Percentiles rank a stretch among this genome's conserved stretches.
phyloP scores from a whole-genome alignment of 2,113 vertebrate species.

The Corynorhinus townsendii region DNA sequence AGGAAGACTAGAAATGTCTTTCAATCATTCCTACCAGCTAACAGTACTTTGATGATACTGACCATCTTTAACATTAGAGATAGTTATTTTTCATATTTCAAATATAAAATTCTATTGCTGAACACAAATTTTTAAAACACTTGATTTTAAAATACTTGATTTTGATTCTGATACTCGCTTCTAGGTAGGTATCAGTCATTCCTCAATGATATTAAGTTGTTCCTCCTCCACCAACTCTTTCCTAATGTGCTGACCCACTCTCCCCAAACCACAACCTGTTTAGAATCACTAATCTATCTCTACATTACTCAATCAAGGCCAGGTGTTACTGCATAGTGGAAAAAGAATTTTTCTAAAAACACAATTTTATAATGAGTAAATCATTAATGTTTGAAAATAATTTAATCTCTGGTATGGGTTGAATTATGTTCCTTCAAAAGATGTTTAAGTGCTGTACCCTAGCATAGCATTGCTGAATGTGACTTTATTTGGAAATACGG shows the following conservation, averaged over 20 bases:
- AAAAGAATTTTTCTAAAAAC: neutral
- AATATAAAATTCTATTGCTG: neutral
- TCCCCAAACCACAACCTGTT: neutral
- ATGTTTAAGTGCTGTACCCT: neutral
- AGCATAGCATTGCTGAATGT: neutral
- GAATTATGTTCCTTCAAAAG: neutral
- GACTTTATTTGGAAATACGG: neutral
- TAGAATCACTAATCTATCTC: neutral
- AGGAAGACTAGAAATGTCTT: neutral
- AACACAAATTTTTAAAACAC: neutral
- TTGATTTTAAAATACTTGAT: neutral
- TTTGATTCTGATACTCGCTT: neutral
- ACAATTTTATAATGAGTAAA: neutral
- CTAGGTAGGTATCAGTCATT: neutral
- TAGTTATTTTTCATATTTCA: neutral
- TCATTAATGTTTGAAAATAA: neutral
- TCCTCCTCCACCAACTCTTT: neutral
- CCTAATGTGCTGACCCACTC: neutral
- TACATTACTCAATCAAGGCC: neutral
- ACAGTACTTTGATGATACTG: neutral
- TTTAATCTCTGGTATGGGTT: neutral
- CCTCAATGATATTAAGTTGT: neutral
- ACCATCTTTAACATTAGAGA: neutral
- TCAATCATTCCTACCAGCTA: neutral
- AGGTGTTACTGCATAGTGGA: neutral